Evolutionary conservation across 2,888 invertebrate genomes (phyloP).

Genomic region (Dynastes maya): DNA sequence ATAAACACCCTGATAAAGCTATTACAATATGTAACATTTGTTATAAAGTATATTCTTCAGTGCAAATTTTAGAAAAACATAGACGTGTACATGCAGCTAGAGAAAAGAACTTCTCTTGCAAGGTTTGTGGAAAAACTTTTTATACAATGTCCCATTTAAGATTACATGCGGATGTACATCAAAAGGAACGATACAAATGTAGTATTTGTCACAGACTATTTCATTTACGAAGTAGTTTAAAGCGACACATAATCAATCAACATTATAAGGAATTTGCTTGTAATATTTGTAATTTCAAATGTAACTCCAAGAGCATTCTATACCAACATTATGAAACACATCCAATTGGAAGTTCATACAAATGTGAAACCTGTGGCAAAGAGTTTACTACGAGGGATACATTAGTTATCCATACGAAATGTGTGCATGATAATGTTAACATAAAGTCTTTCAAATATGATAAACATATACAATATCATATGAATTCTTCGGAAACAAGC

Average conservation of each 20-base stretch:
- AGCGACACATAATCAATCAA: neutral
- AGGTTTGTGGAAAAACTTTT: neutral
- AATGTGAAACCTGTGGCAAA: neutral
- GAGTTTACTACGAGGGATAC: no score
- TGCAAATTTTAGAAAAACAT: neutral
- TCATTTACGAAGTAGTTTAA: neutral
- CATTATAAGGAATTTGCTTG: no score
- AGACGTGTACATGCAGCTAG: neutral
- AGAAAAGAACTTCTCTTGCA: neutral
- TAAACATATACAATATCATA: neutral
- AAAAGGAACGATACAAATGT: constrained; percentile 2
- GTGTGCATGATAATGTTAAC: neutral
- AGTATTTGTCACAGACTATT: no score
- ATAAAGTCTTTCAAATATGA: constrained; percentile 4
- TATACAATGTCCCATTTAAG: neutral
- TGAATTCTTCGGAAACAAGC: neutral
- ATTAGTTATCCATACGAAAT: no score
- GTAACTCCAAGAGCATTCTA: neutral
- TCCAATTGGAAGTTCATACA: neutral
- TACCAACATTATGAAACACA: neutral
- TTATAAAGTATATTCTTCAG: no score
- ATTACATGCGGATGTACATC: constrained; percentile 1
- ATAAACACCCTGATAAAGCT: neutral
- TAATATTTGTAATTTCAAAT: no score
- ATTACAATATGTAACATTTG: no score